Evolutionary conservation across 2,113 vertebrate genomes (phyloP), one percentile per base, ranked within the genome.

Genomic region (Syngnathus scovelli): DNA sequence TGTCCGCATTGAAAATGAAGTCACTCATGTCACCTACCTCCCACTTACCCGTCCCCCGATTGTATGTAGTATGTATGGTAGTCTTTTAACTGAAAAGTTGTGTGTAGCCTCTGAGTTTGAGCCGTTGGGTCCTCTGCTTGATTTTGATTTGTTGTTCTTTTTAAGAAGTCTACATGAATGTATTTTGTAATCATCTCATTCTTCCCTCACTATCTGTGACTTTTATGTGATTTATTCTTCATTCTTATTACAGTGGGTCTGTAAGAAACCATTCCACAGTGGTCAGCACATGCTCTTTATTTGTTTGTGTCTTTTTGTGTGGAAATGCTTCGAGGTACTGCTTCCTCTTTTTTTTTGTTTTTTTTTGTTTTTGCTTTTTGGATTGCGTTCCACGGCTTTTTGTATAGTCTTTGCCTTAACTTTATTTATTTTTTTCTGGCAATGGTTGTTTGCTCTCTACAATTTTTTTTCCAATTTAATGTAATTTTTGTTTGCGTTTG

Each of bases 131-230:
- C 68, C 69, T 71, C 74, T 82, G 79, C 77, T 85, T 71, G 61
- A 13, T 66, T 7, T 70, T 44, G 64, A 83, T 41, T 41, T 46
- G 66, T 51, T 77, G 27, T 67, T 65, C 82, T 82, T 80, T 58
- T 76, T 23, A 65, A 74, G 55, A 80, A 61, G 80, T 85, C 74
- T 82, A 77, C 77, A 88, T 90, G 88, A 90, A 90, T 91, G 89
- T 91, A 91, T 62, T 62, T 62, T 27, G 15, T 62, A 44, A 39
- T 62, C 39, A 23, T 72, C 60, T 77, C 63, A 36, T 74, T 33
- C 66, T 76, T 76, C 81, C 79, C 68, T 59, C 67, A 9, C 38
- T 78, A 52, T 66, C 68, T 71, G 70, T 79, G 75, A 64, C 77
- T 69, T 65, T 7, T 27, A 16, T 66, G 66, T 71, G 38, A 33